Evolutionary conservation across 2,888 invertebrate genomes (phyloP).

Genomic region (Chrysodeixis includens): DNA sequence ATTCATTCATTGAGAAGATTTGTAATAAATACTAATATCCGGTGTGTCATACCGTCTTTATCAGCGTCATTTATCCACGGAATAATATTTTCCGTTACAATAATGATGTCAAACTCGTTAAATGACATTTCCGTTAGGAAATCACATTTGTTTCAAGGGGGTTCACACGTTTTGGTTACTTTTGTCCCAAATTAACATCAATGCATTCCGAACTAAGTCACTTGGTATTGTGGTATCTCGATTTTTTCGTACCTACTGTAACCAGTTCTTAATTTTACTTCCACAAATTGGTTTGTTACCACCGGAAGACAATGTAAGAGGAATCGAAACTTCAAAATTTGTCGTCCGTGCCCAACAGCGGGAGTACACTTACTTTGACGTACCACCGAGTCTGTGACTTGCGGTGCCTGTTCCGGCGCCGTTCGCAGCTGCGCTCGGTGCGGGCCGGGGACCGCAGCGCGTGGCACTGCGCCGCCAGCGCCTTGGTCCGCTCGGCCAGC

Average conservation of each 20-base stretch:
- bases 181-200: too few relatives aligned
- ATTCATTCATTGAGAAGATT: slow-evolving; percentile 61
- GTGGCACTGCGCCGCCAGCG: slow-evolving; percentile 85
- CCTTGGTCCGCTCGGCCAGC: slow-evolving; percentile 86
- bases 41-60: slow-evolving; percentile 48
- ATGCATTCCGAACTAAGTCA: too few relatives aligned
- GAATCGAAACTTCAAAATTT: too few relatives aligned
- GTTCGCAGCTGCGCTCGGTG: slow-evolving; percentile 74
- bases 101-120: neutral
- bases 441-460: slow-evolving; percentile 84
- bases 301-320: too few relatives aligned
- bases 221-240: too few relatives aligned
- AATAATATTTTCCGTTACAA: slow-evolving; percentile 3
- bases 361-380: slow-evolving; percentile 91
- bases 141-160: neutral
- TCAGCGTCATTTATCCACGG: slow-evolving; percentile 24
- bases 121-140: neutral
- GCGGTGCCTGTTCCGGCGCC: slow-evolving; percentile 82
- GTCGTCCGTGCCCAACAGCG: slow-evolving; percentile 19
- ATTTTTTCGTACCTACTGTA: too few relatives aligned
- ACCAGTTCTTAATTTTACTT: too few relatives aligned
- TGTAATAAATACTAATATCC: slow-evolving; percentile 60
- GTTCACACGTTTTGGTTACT: neutral
- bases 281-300: too few relatives aligned
- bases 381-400: slow-evolving; percentile 91